Percentiles rank a stretch among this genome's conserved stretches.
Evolutionary conservation across 1,140 invertebrate species (phyloP).

Genomic region (Pogonomyrmex californicus): DNA sequence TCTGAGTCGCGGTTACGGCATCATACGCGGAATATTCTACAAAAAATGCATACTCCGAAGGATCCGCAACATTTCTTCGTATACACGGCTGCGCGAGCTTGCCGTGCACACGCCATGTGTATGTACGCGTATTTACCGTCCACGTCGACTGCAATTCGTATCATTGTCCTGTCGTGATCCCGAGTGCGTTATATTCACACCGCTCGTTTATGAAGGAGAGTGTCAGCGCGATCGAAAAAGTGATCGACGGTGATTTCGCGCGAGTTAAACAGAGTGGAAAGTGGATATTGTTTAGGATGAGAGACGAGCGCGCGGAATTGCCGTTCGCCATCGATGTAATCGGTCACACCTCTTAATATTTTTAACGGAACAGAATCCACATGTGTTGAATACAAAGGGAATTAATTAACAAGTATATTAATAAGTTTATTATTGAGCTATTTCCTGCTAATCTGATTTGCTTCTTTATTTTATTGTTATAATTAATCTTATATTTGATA

Average conservation of each 20-base stretch:
- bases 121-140: neutral
- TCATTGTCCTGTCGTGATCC: constrained; percentile 6
- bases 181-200: constrained; percentile 40
- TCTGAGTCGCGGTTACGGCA: constrained; percentile 48
- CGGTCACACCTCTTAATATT: constrained; percentile 10
- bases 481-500: neutral
- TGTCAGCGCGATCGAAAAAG: constrained; percentile 36
- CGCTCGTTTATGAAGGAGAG: constrained; percentile 36
- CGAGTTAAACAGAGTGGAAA: constrained; percentile 32
- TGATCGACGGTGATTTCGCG: constrained; percentile 21
- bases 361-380: neutral
- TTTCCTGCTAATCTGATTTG: neutral
- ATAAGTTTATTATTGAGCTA: neutral
- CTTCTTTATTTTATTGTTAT: neutral
- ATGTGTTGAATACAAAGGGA: neutral
- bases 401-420: neutral
- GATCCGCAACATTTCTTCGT: constrained; percentile 62
- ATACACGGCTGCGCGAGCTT: constrained; percentile 70
- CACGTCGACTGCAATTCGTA: constrained; percentile 35
- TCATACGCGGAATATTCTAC: constrained; percentile 72
- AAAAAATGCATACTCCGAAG: constrained; percentile 72
- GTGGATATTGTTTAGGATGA: constrained; percentile 48
- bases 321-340: neutral
- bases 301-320: neutral
- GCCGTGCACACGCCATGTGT: neutral